Conservation (phyloP, 2,113 vertebrate species). For the Origma solitaria region DNA sequence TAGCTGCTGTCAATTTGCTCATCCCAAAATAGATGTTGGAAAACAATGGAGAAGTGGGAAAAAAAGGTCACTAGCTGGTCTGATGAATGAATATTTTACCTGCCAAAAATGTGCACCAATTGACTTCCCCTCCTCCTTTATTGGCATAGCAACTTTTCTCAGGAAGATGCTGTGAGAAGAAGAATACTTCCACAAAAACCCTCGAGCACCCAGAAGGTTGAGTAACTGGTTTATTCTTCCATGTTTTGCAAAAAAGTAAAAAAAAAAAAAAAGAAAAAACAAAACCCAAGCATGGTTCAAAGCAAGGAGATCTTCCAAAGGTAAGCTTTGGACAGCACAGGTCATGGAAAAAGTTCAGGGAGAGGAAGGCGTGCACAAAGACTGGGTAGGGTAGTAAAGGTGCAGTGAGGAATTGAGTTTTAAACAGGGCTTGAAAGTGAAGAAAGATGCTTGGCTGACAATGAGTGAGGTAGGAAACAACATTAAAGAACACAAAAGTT, state of each 20-base stretch:
- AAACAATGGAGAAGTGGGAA: background rate
- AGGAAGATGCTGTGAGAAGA: background rate
- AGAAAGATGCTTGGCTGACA: background rate
- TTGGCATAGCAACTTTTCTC: background rate
- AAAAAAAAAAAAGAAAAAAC: too few relatives aligned
- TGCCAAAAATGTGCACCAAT: background rate
- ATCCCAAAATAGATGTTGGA: background rate
- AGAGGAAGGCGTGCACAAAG: background rate
- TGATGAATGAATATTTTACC: background rate
- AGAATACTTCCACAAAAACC: background rate
- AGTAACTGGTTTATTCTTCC: background rate
- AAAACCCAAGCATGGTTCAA: background rate
- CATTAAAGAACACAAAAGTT: background rate
- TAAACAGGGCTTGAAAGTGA: background rate
- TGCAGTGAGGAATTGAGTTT: background rate
- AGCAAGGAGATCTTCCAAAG: background rate
- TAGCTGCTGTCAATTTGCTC: background rate
- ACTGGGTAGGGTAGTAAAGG: background rate
- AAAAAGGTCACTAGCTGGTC: background rate
- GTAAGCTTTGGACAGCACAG: background rate
- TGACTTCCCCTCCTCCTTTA: background rate
- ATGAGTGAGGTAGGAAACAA: background rate
- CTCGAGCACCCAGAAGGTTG: background rate
- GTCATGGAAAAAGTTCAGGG: background rate
- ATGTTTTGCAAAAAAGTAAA: background rate